Conservation (phyloP, 2,797 vertebrate genomes). For the Hapalemur alaotrensis region DNA sequence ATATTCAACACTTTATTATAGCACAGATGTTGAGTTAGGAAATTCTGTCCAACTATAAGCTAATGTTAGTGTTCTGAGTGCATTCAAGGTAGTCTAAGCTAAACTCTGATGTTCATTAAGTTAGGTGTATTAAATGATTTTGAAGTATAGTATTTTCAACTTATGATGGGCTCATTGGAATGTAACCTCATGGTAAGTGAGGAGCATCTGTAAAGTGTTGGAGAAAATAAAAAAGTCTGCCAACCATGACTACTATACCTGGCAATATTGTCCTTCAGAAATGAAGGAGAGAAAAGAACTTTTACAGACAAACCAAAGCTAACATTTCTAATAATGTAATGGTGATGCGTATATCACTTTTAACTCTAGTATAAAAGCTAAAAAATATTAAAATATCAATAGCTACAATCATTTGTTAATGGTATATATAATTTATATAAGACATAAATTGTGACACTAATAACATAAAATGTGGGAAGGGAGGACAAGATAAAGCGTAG, state of each 20-base stretch:
- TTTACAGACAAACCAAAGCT: not conserved
- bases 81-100: not conserved
- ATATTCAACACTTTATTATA: not conserved
- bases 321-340: not conserved
- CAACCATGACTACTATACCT: not conserved
- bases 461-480: not conserved
- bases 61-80: not conserved
- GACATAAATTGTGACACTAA: not conserved
- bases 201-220: not conserved
- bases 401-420: not conserved
- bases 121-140: not conserved
- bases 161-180: not conserved
- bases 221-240: not conserved
- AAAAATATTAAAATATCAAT: not conserved
- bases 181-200: not conserved
- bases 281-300: not conserved
- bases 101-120: not conserved
- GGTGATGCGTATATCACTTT: not conserved
- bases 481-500: not conserved
- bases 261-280: not conserved
- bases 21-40: not conserved
- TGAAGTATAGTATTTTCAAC: not conserved
- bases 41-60: not conserved
- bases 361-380: not conserved
- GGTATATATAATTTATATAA: not conserved